phyloP scores from a whole-genome alignment of 2,113 vertebrate genomes.

The Elaphurus davidianus region DNA sequence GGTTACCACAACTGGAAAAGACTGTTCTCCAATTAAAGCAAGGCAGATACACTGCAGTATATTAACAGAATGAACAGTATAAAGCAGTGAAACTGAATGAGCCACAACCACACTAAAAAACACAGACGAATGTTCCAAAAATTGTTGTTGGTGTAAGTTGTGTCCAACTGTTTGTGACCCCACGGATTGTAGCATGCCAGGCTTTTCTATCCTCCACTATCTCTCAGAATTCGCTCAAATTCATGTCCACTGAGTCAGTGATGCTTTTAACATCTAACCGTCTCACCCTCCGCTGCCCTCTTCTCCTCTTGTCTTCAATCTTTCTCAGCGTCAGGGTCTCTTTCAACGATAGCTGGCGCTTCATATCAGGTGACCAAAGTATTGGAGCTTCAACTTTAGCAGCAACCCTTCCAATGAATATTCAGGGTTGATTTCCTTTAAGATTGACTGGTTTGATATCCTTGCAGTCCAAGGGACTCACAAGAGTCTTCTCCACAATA shows the following conservation, averaged over 20 bases:
- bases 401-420: background rate
- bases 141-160: rapidly evolving
- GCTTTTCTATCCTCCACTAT: background rate
- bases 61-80: background rate
- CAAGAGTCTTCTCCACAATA: background rate
- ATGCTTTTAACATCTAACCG: background rate
- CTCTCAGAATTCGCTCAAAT: background rate
- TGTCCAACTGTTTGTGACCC: background rate
- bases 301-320: background rate
- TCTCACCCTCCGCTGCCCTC: background rate
- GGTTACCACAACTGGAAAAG: background rate
- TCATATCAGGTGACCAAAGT: background rate
- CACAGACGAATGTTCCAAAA: background rate
- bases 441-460: background rate
- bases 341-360: background rate
- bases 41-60: background rate
- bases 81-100: background rate
- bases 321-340: background rate
- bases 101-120: background rate
- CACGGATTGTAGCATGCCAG: background rate
- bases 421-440: background rate
- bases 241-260: background rate
- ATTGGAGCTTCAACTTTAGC: background rate
- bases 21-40: background rate
- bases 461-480: background rate